Evolutionary conservation across 2,797 vertebrate species (phyloP).

Genomic region (Cuculus canorus): DNA sequence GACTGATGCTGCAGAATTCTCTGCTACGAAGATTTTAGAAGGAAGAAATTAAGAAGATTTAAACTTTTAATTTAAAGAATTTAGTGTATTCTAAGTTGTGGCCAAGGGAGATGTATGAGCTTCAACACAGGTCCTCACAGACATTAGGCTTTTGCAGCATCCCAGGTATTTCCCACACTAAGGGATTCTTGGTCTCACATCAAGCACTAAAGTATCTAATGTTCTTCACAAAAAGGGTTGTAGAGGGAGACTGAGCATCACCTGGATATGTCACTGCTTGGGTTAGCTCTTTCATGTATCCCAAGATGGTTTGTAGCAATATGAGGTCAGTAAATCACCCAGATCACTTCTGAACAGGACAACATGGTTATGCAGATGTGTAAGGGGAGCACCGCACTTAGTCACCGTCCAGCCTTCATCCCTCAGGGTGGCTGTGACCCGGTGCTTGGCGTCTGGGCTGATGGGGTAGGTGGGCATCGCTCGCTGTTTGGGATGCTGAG

Average conservation of each 20-base stretch:
- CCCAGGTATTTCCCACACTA: background rate
- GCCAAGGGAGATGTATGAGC: background rate
- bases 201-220: background rate
- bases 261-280: too few relatives aligned
- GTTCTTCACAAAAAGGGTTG: background rate
- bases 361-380: fast-evolving
- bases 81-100: background rate
- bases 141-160: background rate
- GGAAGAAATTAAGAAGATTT: background rate
- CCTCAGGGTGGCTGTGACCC: fast-evolving
- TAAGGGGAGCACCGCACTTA: background rate
- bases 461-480: background rate
- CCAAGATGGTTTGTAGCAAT: background rate
- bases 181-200: background rate
- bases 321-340: background rate
- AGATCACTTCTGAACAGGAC: background rate
- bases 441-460: fast-evolving
- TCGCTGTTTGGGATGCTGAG: background rate
- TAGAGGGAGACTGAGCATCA: background rate
- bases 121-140: background rate
- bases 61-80: background rate
- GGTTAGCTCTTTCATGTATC: background rate
- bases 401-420: background rate
- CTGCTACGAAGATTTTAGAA: background rate
- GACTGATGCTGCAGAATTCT: background rate